Evolutionary conservation across 37 sponge, comb jelly and placozoan species (phyloP).

Genomic region (Hexactinellida sp.): DNA sequence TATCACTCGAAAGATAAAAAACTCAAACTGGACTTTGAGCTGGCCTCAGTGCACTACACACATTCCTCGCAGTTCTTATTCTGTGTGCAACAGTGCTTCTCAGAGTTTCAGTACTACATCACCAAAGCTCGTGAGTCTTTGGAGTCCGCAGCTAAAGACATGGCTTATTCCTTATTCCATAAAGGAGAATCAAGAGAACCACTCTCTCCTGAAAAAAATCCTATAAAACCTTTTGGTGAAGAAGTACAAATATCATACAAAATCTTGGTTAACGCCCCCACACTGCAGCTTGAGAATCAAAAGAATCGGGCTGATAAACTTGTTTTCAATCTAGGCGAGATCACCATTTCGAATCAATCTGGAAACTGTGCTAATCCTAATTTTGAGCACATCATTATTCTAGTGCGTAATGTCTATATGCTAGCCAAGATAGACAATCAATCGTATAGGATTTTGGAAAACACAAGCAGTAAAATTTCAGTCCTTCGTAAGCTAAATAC

Average conservation of each 20-base stretch:
- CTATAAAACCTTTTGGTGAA: not conserved
- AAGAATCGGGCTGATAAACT: slow-evolving; percentile 30
- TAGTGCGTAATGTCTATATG: not conserved
- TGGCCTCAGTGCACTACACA: slow-evolving; percentile 67
- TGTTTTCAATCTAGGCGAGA: slow-evolving; percentile 62
- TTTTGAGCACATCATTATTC: not conserved
- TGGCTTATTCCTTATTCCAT: slow-evolving; percentile 34
- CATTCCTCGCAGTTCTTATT: slow-evolving; percentile 59
- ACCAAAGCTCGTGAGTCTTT: slow-evolving; percentile 28
- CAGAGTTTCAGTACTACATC: slow-evolving; percentile 42
- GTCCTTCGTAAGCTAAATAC: not conserved
- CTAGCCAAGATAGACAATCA: not conserved
- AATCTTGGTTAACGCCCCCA: not conserved
- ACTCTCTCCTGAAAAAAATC: not conserved
- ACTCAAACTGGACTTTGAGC: slow-evolving; percentile 19
- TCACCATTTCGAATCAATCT: slow-evolving; percentile 41
- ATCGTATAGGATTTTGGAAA: not conserved
- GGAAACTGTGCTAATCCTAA: not conserved
- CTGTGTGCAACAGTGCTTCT: slow-evolving; percentile 53
- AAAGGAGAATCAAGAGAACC: not conserved
- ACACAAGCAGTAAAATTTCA: not conserved
- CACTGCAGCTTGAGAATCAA: not conserved
- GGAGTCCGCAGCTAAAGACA: slow-evolving; percentile 56
- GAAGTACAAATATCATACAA: not conserved
- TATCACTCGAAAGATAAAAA: not conserved